Evolutionary conservation across 2,888 invertebrate genomes (phyloP).

Genomic region (Pristionchus japonicus): DNA sequence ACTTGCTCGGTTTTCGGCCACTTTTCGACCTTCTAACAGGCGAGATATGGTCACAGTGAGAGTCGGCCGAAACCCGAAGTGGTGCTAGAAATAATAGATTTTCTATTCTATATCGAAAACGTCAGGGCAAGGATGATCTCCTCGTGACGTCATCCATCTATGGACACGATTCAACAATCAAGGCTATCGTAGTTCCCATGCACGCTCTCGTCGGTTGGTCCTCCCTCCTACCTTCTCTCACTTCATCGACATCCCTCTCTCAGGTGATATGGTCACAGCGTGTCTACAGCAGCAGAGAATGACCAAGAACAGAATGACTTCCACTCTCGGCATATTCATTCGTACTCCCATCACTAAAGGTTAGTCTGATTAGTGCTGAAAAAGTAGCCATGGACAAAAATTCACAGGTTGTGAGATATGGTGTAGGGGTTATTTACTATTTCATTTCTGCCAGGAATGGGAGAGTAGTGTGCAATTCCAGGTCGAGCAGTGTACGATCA

Average conservation of each 20-base stretch:
- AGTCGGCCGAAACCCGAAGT: too few species aligned
- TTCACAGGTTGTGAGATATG: too few species aligned
- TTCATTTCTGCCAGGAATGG: too few species aligned
- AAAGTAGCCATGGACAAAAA: too few species aligned
- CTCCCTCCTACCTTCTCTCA: background rate
- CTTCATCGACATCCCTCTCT: background rate
- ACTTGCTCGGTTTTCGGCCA: background rate
- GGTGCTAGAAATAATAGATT: too few species aligned
- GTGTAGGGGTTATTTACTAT: too few species aligned
- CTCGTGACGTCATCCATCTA: slow-evolving; percentile 42
- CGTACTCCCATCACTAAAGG: slow-evolving; percentile 35
- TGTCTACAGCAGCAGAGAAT: slow-evolving; percentile 42
- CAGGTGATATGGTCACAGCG: slow-evolving; percentile 43
- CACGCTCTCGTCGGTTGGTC: slow-evolving; percentile 24
- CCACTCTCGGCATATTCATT: slow-evolving; percentile 40
- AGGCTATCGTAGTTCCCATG: slow-evolving; percentile 38
- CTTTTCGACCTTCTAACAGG: too few species aligned
- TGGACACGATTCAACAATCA: slow-evolving; percentile 43
- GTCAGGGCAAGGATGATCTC: slow-evolving; percentile 40
- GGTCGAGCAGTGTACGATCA: slow-evolving; percentile 44
- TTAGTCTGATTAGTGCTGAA: background rate
- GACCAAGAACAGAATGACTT: slow-evolving; percentile 45
- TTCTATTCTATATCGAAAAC: too few species aligned
- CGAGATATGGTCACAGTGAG: too few species aligned
- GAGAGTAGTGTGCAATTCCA: background rate